Percentiles rank a stretch among this genome's conserved stretches.
These are phyloP conservation scores for Xanthorhoe spadicearia DNA, from an alignment of 2,888 invertebrate genomes.

Conservation along the genomic window DNA sequence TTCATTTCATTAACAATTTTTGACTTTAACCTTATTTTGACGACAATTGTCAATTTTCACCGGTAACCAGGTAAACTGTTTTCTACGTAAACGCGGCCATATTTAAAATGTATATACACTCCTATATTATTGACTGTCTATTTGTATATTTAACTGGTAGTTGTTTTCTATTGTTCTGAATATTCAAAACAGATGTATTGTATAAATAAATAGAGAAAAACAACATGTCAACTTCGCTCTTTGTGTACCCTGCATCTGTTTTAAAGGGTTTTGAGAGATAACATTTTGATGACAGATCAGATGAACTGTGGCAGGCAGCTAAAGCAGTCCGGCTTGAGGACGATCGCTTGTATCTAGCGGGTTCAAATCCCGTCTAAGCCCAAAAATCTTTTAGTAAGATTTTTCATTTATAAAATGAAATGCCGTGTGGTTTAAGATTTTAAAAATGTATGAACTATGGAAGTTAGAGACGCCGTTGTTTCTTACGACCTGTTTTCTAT, in stretches of 20 bases:
- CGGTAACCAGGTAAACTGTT: not conserved
- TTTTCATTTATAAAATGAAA: too few species aligned
- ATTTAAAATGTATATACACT: conserved; percentile 7
- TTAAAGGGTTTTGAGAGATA: conserved; percentile 2
- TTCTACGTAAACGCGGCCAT: not conserved
- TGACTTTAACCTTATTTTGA: too few species aligned
- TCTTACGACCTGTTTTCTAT: too few species aligned
- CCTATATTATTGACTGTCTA: conserved; percentile 21
- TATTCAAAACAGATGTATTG: conserved; percentile 28
- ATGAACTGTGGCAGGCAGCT: too few species aligned
- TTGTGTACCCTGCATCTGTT: not conserved
- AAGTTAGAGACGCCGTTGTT: too few species aligned
- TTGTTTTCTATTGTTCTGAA: conserved; percentile 29
- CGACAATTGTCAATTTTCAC: not conserved
- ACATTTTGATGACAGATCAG: not conserved
- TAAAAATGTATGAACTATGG: too few species aligned
- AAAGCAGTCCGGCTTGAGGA: too few species aligned
- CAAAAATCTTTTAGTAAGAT: too few species aligned
- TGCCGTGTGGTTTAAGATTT: too few species aligned
- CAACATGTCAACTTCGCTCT: conserved; percentile 11
- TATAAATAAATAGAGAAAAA: conserved; percentile 27
- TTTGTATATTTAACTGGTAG: conserved; percentile 22
- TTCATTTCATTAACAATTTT: too few species aligned
- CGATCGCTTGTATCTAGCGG: too few species aligned
- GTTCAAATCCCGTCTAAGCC: too few species aligned